phyloP scores from a whole-genome alignment of 2,113 vertebrate species.

The Pachyramphus minor region DNA sequence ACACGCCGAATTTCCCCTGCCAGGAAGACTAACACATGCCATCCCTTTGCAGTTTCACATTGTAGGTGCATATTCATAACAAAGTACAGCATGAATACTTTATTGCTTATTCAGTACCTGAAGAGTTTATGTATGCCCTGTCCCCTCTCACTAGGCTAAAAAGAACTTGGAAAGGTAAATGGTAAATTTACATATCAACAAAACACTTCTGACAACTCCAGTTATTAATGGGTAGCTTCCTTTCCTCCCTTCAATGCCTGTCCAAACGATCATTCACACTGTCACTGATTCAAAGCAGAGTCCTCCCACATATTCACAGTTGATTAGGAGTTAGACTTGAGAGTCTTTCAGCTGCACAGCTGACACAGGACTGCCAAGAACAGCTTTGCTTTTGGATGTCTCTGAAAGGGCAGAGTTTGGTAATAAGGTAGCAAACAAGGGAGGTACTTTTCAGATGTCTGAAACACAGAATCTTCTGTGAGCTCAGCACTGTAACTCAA shows the following conservation, averaged over 20 bases:
- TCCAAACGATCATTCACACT: background rate
- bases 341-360: background rate
- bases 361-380: background rate
- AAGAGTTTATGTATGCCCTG: background rate
- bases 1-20: background rate
- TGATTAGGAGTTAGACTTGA: background rate
- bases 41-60: background rate
- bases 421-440: background rate
- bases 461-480: background rate
- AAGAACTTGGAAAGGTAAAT: background rate
- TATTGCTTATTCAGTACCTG: background rate
- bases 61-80: background rate
- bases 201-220: conserved; percentile 1
- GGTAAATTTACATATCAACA: background rate
- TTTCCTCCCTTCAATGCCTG: background rate
- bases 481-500: background rate
- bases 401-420: background rate
- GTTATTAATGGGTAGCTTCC: background rate
- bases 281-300: background rate
- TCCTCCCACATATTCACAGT: background rate
- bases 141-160: background rate
- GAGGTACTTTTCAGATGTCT: background rate
- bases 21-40: background rate
- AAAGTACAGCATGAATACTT: background rate
- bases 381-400: background rate